Conservation (phyloP, 2,888 invertebrate species). For the Acanthoscelides obtectus region DNA sequence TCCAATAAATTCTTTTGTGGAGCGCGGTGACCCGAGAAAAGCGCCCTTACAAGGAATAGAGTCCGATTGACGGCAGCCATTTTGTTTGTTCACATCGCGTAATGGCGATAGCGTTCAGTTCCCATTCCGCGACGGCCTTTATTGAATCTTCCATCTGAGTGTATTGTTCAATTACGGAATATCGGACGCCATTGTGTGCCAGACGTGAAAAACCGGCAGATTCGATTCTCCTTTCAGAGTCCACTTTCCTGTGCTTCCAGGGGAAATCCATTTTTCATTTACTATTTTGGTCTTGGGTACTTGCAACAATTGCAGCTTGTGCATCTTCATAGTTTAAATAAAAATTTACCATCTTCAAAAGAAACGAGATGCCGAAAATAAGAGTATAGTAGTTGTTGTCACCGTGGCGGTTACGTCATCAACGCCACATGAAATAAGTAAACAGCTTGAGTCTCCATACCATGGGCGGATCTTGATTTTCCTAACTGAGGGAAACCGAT, state of each 20-base stretch:
- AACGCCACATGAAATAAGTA: too few relatives aligned
- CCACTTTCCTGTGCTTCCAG: neutral
- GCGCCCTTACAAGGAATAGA: neutral
- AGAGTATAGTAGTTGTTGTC: too few relatives aligned
- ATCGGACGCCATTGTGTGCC: neutral
- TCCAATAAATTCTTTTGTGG: neutral
- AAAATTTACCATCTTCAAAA: too few relatives aligned
- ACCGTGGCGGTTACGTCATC: too few relatives aligned
- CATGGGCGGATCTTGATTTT: too few relatives aligned
- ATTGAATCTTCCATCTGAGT: slow-evolving; percentile 14
- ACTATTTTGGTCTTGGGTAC: too few relatives aligned
- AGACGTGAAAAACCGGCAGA: neutral
- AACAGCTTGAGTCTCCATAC: too few relatives aligned
- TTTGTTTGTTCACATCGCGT: slow-evolving; percentile 3
- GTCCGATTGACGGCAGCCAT: neutral
- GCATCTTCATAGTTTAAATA: too few relatives aligned
- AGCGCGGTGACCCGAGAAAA: neutral
- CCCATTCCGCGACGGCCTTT: neutral
- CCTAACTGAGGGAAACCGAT: too few relatives aligned
- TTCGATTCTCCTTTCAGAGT: neutral
- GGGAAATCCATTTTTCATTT: neutral
- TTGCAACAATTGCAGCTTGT: too few relatives aligned
- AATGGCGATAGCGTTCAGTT: neutral
- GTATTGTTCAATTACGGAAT: slow-evolving; percentile 17
- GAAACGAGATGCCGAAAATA: too few relatives aligned